Evolutionary conservation across 1,140 invertebrate genomes (phyloP).

Genomic region (Thrips palmi): DNA sequence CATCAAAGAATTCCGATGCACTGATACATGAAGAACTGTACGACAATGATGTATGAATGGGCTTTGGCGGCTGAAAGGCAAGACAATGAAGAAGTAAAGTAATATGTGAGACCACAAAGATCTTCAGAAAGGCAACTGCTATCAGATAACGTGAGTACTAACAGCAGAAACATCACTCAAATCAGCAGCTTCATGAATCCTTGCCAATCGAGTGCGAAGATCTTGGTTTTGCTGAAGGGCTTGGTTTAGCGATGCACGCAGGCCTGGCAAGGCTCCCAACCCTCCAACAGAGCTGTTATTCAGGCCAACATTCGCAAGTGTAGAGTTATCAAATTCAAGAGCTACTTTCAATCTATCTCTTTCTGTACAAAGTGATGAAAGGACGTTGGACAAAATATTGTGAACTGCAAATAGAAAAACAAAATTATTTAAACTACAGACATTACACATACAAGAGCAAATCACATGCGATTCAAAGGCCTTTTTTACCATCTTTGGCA

Average conservation of each 20-base stretch:
- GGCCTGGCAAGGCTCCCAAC: constrained; percentile 26
- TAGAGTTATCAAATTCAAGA: constrained; percentile 27
- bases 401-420: constrained; percentile 27
- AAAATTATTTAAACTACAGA: constrained; percentile 8
- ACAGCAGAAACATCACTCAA: constrained; percentile 31
- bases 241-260: constrained; percentile 38
- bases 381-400: constrained; percentile 28
- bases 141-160: constrained; percentile 14
- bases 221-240: constrained; percentile 56
- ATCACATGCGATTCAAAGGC: too few relatives aligned
- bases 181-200: constrained; percentile 45
- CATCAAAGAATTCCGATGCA: constrained; percentile 70
- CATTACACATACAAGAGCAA: constrained; percentile 7
- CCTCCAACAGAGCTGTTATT: constrained; percentile 15
- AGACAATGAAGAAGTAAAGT: constrained; percentile 13
- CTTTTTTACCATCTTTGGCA: constrained; percentile 37
- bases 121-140: constrained; percentile 9
- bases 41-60: constrained; percentile 41
- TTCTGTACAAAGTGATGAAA: constrained; percentile 35
- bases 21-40: constrained; percentile 60
- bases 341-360: constrained; percentile 36
- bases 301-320: constrained; percentile 18
- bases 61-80: constrained; percentile 21
- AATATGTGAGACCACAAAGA: constrained; percentile 13
- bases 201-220: constrained; percentile 37